Percentiles rank a stretch among this genome's conserved stretches.
Evolutionary conservation across 2,113 vertebrate species (phyloP).

Genomic region (Phycodurus eques): DNA sequence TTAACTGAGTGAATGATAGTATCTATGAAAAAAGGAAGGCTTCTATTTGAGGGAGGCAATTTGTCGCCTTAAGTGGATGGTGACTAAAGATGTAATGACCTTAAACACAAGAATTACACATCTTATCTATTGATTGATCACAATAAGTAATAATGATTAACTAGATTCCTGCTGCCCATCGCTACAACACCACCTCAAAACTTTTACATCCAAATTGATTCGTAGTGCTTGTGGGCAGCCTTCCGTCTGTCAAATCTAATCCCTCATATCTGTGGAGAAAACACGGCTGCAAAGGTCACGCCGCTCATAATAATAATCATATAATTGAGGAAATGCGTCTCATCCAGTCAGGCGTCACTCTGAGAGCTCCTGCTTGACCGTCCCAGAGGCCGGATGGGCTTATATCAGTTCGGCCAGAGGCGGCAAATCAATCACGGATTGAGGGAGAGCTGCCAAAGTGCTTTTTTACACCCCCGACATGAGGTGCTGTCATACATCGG

Average conservation of each 20-base stretch:
- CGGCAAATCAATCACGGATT: constrained; percentile 61
- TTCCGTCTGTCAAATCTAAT: constrained; percentile 31
- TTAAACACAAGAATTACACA: not conserved
- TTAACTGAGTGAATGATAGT: no score
- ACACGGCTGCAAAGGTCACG: constrained; percentile 41
- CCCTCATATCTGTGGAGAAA: constrained; percentile 15
- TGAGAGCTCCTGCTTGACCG: constrained; percentile 45
- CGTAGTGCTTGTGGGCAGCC: constrained; percentile 19
- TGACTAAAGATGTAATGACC: not conserved
- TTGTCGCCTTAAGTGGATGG: not conserved
- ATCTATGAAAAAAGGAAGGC: not conserved
- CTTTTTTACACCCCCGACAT: constrained; percentile 50
- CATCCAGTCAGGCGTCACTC: constrained; percentile 51
- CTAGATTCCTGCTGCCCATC: not conserved
- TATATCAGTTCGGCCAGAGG: constrained; percentile 57
- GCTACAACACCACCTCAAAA: not conserved
- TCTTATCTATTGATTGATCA: not conserved
- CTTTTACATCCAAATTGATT: constrained; percentile 17
- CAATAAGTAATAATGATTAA: no score
- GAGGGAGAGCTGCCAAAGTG: constrained; percentile 48
- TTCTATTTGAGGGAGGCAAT: not conserved
- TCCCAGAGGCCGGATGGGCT: constrained; percentile 46
- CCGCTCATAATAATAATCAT: constrained; percentile 23
- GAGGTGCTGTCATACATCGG: constrained; percentile 26
- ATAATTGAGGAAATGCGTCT: constrained; percentile 45